phyloP scores from a whole-genome alignment of 2,888 invertebrate genomes.

The Aquatica leii region DNA sequence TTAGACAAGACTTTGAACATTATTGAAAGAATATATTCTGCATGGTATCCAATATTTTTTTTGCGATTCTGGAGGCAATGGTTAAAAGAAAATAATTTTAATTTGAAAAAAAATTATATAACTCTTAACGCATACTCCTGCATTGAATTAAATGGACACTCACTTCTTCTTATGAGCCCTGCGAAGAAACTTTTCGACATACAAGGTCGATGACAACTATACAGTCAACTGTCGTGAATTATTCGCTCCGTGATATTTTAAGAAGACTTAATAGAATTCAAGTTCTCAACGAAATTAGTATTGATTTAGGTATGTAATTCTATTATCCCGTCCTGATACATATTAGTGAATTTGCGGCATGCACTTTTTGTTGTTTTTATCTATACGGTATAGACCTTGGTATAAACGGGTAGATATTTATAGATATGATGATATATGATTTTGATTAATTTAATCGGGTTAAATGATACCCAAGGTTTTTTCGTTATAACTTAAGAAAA shows the following conservation, averaged over 20 bases:
- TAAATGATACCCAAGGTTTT: too few species aligned
- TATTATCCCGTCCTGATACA: too few species aligned
- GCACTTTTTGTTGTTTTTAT: too few species aligned
- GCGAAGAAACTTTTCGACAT: neutral
- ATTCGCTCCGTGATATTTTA: neutral
- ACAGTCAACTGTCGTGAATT: too few species aligned
- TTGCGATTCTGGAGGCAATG: conserved; percentile 21
- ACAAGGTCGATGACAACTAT: neutral
- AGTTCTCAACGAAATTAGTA: neutral
- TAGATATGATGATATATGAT: too few species aligned
- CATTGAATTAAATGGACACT: conserved; percentile 22
- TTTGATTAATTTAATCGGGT: too few species aligned
- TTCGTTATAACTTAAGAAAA: too few species aligned
- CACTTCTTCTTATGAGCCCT: neutral
- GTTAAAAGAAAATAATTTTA: conserved; percentile 14
- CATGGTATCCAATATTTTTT: conserved; percentile 23
- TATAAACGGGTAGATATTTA: too few species aligned
- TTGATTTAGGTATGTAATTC: neutral
- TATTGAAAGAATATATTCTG: neutral
- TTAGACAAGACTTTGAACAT: neutral
- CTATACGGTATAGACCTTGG: too few species aligned
- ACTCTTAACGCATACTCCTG: conserved; percentile 20
- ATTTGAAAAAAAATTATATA: conserved; percentile 19
- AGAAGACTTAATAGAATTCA: neutral
- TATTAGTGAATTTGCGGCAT: too few species aligned